Base-by-base conservation (phyloP, 2,797 vertebrate species). In the Danio aesculapii region DNA sequence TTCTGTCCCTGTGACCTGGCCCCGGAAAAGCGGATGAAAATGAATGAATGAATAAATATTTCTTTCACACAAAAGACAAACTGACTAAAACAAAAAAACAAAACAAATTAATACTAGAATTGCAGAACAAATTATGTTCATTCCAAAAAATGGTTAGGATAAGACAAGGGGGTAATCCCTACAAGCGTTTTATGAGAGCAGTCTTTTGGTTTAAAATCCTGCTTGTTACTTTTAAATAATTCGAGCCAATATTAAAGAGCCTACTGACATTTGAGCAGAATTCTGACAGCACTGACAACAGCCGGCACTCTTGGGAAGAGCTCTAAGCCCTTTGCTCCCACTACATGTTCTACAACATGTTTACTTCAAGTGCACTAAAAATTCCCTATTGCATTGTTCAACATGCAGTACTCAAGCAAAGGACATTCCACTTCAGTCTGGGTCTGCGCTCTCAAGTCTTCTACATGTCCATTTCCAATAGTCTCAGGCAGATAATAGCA, bases 401-500 rank as follows among this genome's bases (percentile, higher is more conserved):
- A 41, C 61, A 63, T 30, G 30, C 30, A 47, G 75, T 78, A 50
- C 75, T 50, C 12, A 9, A 41, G 59, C 57, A 73, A 39, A 86
- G 44, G 75, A 81, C 72, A 44, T 82, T 77, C 68, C 81, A 75
- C 83, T 73, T 77, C 80, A 59, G 80, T 57, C 76, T 77, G 49
- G 44, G 44, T 70, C 57, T 53, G 14, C 49, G 69, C 58, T 80
- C 81, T 82, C 81, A 13, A 55, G 46, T 39, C 82, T 68, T 83
- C 30, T 43, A 71, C 64, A 39, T 53, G 17, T 57, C 68, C 77
- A 41, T 66, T 59, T 70, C 73, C 81, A 82, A 77, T 66, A 70
- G 64, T 64, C 59, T 8, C n/a, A 4, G 12, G 16, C 30, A 74
- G 68, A 73, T 57, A 68, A 77, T 75, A 66, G 67, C 67, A 17